Percentiles rank a stretch among this genome's conserved stretches.
phyloP scores from a whole-genome alignment of 2,888 invertebrate genomes.

The Caradrina kadenii region DNA sequence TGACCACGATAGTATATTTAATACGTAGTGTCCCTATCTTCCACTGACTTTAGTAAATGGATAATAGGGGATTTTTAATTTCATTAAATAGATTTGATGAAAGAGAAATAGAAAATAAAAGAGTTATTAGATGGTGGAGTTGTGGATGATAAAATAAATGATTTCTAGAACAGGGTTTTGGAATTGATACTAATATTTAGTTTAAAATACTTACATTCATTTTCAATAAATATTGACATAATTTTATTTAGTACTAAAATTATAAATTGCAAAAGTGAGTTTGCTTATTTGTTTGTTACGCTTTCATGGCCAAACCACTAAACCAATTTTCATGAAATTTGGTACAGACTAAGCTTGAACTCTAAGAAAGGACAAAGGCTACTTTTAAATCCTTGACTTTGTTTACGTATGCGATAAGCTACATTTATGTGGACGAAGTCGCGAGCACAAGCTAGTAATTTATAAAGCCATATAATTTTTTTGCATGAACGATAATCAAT shows the following conservation, averaged over 20 bases:
- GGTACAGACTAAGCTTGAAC: too few relatives aligned
- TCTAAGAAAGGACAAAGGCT: too few relatives aligned
- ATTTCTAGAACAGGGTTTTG: neutral
- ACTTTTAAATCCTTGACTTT: too few relatives aligned
- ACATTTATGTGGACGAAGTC: too few relatives aligned
- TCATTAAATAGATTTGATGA: constrained; percentile 20
- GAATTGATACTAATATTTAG: neutral
- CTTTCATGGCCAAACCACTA: too few relatives aligned
- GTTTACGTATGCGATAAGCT: too few relatives aligned
- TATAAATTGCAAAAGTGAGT: too few relatives aligned
- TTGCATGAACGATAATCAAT: constrained; percentile 32
- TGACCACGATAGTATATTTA: neutral
- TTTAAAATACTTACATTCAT: neutral
- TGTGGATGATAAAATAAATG: neutral
- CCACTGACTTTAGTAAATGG: neutral
- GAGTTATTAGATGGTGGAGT: neutral
- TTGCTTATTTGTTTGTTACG: too few relatives aligned
- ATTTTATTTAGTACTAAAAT: too few relatives aligned
- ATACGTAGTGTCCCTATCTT: neutral
- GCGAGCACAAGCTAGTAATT: too few relatives aligned
- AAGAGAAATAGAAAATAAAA: constrained; percentile 1
- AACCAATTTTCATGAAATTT: too few relatives aligned
- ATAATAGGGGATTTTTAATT: constrained; percentile 19
- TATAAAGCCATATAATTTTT: constrained; percentile 3
- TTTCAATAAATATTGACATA: neutral